Evolutionary conservation across 1,140 invertebrate species (phyloP).

Genomic region (Papilio glaucus): DNA sequence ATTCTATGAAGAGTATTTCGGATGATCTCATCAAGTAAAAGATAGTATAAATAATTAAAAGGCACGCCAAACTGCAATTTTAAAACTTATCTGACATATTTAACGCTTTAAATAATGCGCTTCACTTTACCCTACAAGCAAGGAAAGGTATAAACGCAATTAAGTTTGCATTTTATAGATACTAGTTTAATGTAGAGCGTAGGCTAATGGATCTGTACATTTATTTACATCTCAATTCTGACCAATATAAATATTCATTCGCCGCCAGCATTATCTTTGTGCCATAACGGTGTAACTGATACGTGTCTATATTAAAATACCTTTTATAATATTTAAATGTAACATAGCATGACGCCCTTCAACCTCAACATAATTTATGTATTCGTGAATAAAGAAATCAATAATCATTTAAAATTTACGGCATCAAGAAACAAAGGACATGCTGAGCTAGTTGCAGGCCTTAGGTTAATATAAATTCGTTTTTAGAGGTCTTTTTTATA

Average conservation of each 20-base stretch:
- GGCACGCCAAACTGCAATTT: neutral
- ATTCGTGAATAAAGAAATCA: conserved; percentile 28
- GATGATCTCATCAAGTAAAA: neutral
- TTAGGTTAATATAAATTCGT: neutral
- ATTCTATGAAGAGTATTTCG: neutral
- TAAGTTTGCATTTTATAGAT: conserved; percentile 56
- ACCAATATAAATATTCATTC: conserved; percentile 75
- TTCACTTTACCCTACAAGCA: conserved; percentile 35
- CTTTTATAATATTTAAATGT: conserved; percentile 35
- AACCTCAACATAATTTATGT: conserved; percentile 34
- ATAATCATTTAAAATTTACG: conserved; percentile 13
- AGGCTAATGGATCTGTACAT: conserved; percentile 74
- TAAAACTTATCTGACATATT: neutral
- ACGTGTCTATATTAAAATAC: conserved; percentile 32
- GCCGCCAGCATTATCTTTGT: conserved; percentile 63
- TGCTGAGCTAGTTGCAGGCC: neutral
- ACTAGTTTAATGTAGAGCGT: conserved; percentile 61
- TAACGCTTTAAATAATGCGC: conserved; percentile 38
- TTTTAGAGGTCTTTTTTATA: too few relatives aligned
- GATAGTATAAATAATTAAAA: neutral
- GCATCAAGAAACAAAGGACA: neutral
- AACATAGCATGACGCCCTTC: conserved; percentile 29
- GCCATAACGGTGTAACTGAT: conserved; percentile 60
- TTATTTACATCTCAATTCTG: conserved; percentile 78
- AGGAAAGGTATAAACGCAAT: conserved; percentile 55